A percentile compares a stretch with the other conserved stretches of the same genome.
Evolutionary conservation across 2,113 vertebrate species (phyloP).

Genomic region (Macroglossus sobrinus): DNA sequence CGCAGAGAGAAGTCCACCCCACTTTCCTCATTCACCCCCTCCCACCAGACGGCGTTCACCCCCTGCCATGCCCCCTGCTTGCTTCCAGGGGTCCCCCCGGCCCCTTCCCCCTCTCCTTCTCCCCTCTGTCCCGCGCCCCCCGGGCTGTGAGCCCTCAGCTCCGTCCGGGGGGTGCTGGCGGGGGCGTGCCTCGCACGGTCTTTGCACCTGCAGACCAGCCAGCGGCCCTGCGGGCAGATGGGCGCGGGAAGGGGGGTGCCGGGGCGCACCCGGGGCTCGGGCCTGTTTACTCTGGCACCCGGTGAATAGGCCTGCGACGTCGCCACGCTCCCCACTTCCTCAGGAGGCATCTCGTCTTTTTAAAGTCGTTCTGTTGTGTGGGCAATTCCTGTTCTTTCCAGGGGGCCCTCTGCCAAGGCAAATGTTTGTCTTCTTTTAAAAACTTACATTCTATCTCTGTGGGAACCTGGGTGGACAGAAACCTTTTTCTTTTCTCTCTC

Average conservation of each 20-base stretch:
- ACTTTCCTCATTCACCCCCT: rapidly evolving
- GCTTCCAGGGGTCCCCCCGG: neutral
- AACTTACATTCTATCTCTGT: conserved; percentile 79
- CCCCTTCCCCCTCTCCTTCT: neutral
- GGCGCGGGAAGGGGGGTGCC: rapidly evolving
- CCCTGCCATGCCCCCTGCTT: neutral
- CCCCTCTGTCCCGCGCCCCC: neutral
- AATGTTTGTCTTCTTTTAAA: conserved; percentile 82
- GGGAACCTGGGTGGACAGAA: conserved; percentile 71
- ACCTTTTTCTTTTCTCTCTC: neutral
- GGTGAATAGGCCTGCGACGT: conserved; percentile 59
- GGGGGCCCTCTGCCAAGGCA: conserved; percentile 75
- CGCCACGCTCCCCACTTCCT: conserved; percentile 66
- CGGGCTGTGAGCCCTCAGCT: neutral
- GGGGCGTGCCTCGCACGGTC: neutral
- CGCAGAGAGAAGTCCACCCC: neutral
- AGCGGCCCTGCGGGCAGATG: neutral
- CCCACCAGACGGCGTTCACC: too few relatives aligned
- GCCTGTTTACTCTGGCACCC: conserved; percentile 72
- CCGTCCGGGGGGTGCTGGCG: neutral
- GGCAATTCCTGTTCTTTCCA: conserved; percentile 75
- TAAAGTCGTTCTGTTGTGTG: conserved; percentile 58
- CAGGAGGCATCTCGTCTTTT: conserved; percentile 66
- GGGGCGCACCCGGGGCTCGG: neutral
- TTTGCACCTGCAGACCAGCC: neutral